Base-by-base conservation (phyloP, 2,113 vertebrate species). In the Probosciger aterrimus region DNA sequence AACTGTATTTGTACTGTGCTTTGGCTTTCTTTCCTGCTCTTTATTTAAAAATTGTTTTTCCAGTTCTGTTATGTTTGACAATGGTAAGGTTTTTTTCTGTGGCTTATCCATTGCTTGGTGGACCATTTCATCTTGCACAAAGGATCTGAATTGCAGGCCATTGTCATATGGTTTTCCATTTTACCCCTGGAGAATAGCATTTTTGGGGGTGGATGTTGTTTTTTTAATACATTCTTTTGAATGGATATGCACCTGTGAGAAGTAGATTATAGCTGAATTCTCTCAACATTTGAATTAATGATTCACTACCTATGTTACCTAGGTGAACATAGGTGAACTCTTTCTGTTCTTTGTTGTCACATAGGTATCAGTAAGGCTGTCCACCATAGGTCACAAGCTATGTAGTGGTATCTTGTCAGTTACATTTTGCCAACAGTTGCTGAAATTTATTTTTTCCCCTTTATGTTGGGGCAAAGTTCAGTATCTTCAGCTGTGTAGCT, bases 121-220 rank as follows among this genome's bases (percentile, higher is more conserved):
- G 76, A 92, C 24, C 88, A 75, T 88, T 92, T 93, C 71, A 83
- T 86, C 46, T 93, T 97, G 96, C 95, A 95, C 95, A 96, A 97
- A 97, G 95, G 95, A 84, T 93, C 96, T 97, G 96, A 95, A 97
- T 95, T 93, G 39, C 33, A 75, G 64, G 35, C 47, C 69, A 33
- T 14, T 82, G 49, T 88, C 41, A 37, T 86, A 11, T 0, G 81
- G n/a, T 63, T 69, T 83, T 80, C 24, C 57, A 11, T 22, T 93
- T 83, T 78, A 41, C 5, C 3, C 30, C 28, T 25, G 14, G 18
- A 3, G 81, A 81, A 41, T 9, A 69, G 25, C 6, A 9, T 23
- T 62, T 77, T 82, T 18, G 4, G 10, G 59, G 35, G 14, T 11
- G 3, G 7, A 14, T 57, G 8, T 33, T 92, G 14, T 17, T 82